Conservation (phyloP, 2,113 vertebrate species). For the Protobothrops mucrosquamatus region DNA sequence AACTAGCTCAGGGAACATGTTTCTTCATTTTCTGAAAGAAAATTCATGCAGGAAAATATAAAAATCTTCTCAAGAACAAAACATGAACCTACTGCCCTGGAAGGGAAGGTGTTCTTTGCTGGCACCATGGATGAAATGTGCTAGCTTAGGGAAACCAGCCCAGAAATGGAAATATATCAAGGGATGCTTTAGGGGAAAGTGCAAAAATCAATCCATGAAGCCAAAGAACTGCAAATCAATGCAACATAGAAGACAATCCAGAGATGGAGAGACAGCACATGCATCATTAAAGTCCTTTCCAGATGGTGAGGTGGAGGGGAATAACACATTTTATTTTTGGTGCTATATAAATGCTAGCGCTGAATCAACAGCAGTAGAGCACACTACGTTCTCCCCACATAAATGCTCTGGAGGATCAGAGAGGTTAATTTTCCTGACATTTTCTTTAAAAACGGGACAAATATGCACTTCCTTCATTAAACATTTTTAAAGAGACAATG, state of each 20-base stretch:
- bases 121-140: background rate
- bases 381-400: background rate
- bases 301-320: background rate
- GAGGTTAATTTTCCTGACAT: background rate
- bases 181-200: background rate
- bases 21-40: background rate
- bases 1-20: background rate
- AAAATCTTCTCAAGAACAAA: background rate
- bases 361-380: background rate
- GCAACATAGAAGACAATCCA: background rate
- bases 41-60: background rate
- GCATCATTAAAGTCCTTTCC: slow-evolving; percentile 10
- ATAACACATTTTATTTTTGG: slow-evolving; percentile 13
- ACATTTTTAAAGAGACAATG: background rate
- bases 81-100: background rate
- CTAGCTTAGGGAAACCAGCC: background rate
- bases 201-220: slow-evolving; percentile 6
- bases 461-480: background rate
- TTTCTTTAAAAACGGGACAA: background rate
- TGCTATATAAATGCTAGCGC: slow-evolving; percentile 5
- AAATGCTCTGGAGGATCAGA: background rate
- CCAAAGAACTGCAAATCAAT: slow-evolving; percentile 22
- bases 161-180: background rate
- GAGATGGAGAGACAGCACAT: background rate
- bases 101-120: background rate